phyloP scores from a whole-genome alignment of 2,888 invertebrate species.

The Erebia aethiops region DNA sequence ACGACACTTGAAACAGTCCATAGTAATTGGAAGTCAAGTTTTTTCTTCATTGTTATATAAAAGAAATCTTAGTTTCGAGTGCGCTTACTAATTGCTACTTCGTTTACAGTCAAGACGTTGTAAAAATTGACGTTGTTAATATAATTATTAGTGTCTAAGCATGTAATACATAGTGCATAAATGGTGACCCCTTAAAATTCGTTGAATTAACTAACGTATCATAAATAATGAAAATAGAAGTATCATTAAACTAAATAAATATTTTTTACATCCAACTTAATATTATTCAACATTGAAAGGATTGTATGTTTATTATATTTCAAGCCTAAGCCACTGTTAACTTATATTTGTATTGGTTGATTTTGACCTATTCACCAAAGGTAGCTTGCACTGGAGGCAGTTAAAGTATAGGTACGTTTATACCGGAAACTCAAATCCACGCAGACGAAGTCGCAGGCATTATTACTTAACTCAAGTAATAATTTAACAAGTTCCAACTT shows the following conservation, averaged over 20 bases:
- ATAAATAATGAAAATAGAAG: no score
- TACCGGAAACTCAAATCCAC: no score
- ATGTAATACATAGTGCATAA: neutral
- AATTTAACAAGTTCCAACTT: neutral
- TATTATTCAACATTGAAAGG: no score
- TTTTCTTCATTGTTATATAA: slow-evolving; percentile 36
- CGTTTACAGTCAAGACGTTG: slow-evolving; percentile 36
- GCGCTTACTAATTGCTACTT: slow-evolving; percentile 44
- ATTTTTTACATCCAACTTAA: no score
- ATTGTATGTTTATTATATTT: no score
- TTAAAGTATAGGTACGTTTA: no score
- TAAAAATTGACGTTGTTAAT: slow-evolving; percentile 19
- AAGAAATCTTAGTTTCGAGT: slow-evolving; percentile 45
- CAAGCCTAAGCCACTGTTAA: no score
- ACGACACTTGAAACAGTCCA: slow-evolving; percentile 71
- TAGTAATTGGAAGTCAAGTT: slow-evolving; percentile 71
- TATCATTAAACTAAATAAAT: neutral
- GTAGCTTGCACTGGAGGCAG: no score
- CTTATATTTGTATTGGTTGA: no score
- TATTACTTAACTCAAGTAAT: neutral
- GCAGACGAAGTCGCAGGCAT: no score
- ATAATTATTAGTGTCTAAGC: slow-evolving; percentile 2
- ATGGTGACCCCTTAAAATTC: neutral
- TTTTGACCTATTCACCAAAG: no score
- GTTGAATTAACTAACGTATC: no score